These are phyloP conservation scores for Hipposideros armiger DNA, from an alignment of 2,113 vertebrate species.

Conservation along the genomic window DNA sequence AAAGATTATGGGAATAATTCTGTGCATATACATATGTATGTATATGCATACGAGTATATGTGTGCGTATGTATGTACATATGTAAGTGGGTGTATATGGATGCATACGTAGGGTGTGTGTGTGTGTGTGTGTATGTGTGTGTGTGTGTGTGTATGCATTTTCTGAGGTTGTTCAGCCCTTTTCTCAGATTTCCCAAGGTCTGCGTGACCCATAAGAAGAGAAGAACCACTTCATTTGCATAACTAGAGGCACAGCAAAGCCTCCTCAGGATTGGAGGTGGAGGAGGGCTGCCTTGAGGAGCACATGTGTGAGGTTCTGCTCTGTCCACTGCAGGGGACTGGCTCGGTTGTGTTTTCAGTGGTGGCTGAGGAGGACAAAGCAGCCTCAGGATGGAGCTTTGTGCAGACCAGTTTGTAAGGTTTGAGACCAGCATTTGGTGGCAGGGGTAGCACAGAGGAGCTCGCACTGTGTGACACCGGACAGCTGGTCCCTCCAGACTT, in stretches of 20 bases:
- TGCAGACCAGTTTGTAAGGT: neutral
- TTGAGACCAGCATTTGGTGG: neutral
- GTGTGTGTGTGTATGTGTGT: fast-evolving
- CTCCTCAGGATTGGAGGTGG: neutral
- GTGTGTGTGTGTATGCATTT: neutral
- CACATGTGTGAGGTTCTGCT: fast-evolving
- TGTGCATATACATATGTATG: fast-evolving
- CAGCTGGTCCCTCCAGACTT: neutral
- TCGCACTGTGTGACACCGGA: neutral
- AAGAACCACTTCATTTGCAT: neutral
- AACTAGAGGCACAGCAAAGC: neutral
- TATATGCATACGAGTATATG: fast-evolving
- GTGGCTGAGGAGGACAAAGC: neutral
- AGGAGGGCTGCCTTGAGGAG: neutral
- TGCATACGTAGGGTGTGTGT: neutral
- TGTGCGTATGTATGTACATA: too few species aligned
- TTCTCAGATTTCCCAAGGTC: neutral
- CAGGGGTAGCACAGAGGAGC: neutral
- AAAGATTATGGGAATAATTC: constrained; percentile 2
- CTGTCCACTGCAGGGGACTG: neutral
- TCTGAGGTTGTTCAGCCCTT: neutral
- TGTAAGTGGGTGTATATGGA: fast-evolving
- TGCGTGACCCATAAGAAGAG: neutral
- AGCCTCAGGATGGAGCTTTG: neutral
- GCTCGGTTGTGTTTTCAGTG: neutral